Percentiles rank a stretch among this genome's conserved stretches.
These are phyloP conservation scores for Sterna hirundo DNA, from an alignment of 2,113 vertebrate species.

Conservation along the genomic window DNA sequence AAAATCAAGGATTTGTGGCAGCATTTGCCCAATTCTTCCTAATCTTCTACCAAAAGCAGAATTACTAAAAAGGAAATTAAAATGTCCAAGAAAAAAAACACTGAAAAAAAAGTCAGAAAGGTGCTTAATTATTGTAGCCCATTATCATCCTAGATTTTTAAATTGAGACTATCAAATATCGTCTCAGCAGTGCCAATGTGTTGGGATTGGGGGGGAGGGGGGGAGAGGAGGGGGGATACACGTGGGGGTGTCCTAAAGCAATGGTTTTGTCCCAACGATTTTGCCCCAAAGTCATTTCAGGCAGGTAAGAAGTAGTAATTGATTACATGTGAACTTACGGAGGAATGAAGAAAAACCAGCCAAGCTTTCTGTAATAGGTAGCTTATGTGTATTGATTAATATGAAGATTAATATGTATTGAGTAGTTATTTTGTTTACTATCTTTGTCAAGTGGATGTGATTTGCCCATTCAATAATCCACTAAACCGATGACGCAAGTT, in stretches of 20 bases:
- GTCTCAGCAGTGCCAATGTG: background rate
- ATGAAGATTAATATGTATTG: background rate
- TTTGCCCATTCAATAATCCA: constrained; percentile 53
- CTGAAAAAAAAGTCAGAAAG: background rate
- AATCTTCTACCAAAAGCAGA: background rate
- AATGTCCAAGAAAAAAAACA: background rate
- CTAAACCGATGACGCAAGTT: constrained; percentile 13
- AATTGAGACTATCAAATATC: background rate
- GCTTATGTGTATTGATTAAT: background rate
- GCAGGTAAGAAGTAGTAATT: background rate
- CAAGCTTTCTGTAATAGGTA: background rate
- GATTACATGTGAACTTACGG: background rate
- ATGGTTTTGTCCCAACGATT: rapidly evolving
- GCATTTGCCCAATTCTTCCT: background rate
- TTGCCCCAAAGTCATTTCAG: background rate
- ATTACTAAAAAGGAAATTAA: background rate
- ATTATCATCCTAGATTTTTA: background rate
- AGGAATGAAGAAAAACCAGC: background rate
- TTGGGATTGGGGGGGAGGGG: background rate
- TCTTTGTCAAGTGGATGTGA: constrained; percentile 15
- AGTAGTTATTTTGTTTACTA: constrained; percentile 22
- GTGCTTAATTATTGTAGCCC: background rate
- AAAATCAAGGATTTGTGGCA: background rate
- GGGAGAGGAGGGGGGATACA: background rate
- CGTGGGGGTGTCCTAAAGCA: background rate